Conservation (phyloP, 2,888 invertebrate species). For the Macaria notata region DNA sequence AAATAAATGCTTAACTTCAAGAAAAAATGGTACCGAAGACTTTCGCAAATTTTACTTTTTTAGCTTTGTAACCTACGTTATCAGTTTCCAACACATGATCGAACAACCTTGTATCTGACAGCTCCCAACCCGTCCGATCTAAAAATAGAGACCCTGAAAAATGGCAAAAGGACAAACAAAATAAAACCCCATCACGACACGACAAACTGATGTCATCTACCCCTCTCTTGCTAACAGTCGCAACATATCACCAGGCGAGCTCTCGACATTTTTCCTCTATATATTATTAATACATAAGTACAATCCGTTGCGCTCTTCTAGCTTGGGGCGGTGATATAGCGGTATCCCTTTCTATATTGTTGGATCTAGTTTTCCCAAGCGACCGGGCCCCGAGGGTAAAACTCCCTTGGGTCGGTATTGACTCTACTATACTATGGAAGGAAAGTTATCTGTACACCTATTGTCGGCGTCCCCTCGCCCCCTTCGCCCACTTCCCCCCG, state of each 20-base stretch:
- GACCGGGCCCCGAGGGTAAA: conserved; percentile 80
- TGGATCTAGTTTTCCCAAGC: conserved; percentile 83
- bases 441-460: conserved; percentile 82
- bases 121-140: conserved; percentile 24
- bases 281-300: conserved; percentile 82
- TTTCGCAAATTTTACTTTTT: too few species aligned
- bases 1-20: too few species aligned
- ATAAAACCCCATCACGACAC: conserved; percentile 82
- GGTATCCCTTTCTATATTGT: conserved; percentile 79
- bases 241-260: conserved; percentile 80
- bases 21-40: too few species aligned
- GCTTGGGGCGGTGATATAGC: conserved; percentile 50
- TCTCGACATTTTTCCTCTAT: conserved; percentile 82
- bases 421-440: conserved; percentile 81
- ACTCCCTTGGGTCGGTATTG: conserved; percentile 82
- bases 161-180: conserved; percentile 73
- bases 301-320: conserved; percentile 65
- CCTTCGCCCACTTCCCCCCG: conserved; percentile 50
- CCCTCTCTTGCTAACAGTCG: conserved; percentile 80
- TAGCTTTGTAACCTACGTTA: too few species aligned
- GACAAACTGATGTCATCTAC: conserved; percentile 82
- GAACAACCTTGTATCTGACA: neutral
- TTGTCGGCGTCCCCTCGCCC: conserved; percentile 69
- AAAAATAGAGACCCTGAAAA: conserved; percentile 46
- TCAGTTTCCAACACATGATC: too few species aligned